Base-by-base conservation (phyloP, 2,113 vertebrate genomes). In the Mormyrus iriodes region DNA sequence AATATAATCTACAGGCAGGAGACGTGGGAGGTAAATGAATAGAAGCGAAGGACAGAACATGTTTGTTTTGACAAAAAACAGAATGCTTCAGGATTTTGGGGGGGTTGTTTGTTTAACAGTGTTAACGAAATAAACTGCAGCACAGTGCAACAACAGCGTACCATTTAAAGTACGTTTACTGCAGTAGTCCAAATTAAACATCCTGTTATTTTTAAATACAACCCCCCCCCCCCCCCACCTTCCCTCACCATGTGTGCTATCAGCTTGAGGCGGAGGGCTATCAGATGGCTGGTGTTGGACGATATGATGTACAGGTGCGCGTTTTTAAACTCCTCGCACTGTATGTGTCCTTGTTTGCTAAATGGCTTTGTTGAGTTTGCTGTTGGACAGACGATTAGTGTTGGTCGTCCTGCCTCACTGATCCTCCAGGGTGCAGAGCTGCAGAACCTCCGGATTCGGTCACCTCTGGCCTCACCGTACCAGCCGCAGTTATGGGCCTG, bases 11-110 rank as follows among this genome's bases (percentile, higher is more conserved):
- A 13, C 24, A 27, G 44, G 24, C 44, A n/a, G 48, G 24, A 21
- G 15, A 24, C 13, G 83, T 51, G 83, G 44, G 83, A n/a, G 21
- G 83, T 13, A 85, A 13, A 49, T 1, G 46, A 48, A 49, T 13
- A 24, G 83, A 9, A 15, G 83, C 44, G 6, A 27, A 24, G 12
- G 44, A 4, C 10, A 24, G 24, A n/a, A 27, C 17, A 24, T 8
- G n/a, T 85, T 85, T 85, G 83, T 85, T 85, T 85, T 48, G 83
- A 85, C 44, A 79, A 21, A 85, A 85, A 85, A 51, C 24, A 49
- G 83, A 42, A n/a, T 42, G 21, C 46, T 49, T 46, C 44, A 21
- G 73, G 73, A n/a, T 51, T 48, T 1, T 1, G 24, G 44, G 10
- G 8, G 24, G 31, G 12, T 19, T 15, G 35, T 79, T 79, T 19